phyloP scores from a whole-genome alignment of 2,113 vertebrate species.

The Synchiropus splendidus region DNA sequence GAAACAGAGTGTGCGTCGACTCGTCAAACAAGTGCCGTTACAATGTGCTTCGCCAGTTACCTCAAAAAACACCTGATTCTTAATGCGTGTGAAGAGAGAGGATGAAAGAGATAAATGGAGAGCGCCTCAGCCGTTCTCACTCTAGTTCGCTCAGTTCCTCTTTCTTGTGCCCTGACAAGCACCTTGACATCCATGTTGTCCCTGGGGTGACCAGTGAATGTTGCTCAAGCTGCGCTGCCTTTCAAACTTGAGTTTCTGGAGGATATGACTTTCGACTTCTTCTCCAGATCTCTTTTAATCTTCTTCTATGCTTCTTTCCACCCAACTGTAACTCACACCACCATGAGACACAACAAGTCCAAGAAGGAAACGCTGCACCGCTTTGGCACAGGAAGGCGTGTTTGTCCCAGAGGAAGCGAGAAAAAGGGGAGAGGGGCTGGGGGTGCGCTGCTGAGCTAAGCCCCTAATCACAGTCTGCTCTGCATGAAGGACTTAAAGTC shows the following conservation, averaged over 20 bases:
- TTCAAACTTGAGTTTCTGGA: conserved; percentile 48
- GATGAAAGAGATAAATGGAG: conserved; percentile 45
- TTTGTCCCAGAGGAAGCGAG: conserved; percentile 42
- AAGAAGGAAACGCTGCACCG: conserved; percentile 43
- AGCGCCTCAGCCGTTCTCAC: conserved; percentile 37
- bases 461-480: conserved; percentile 57
- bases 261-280: conserved; percentile 30
- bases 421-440: conserved; percentile 2
- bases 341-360: conserved; percentile 48
- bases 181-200: conserved; percentile 20
- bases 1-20: conserved; percentile 32
- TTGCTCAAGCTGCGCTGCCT: conserved; percentile 43
- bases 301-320: conserved; percentile 40
- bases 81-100: conserved; percentile 5
- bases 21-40: conserved; percentile 43
- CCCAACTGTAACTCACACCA: conserved; percentile 43
- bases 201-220: conserved; percentile 36
- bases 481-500: conserved; percentile 63
- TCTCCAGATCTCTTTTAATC: conserved; percentile 1
- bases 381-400: conserved; percentile 45
- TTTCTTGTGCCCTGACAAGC: conserved; percentile 20
- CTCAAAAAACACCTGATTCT: conserved; percentile 17
- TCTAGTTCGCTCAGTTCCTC: conserved; percentile 35
- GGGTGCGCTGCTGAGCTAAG: conserved; percentile 41
- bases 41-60: conserved; percentile 38